Evolutionary conservation across 1,140 invertebrate genomes (phyloP).

Genomic region (Drosophila auraria): DNA sequence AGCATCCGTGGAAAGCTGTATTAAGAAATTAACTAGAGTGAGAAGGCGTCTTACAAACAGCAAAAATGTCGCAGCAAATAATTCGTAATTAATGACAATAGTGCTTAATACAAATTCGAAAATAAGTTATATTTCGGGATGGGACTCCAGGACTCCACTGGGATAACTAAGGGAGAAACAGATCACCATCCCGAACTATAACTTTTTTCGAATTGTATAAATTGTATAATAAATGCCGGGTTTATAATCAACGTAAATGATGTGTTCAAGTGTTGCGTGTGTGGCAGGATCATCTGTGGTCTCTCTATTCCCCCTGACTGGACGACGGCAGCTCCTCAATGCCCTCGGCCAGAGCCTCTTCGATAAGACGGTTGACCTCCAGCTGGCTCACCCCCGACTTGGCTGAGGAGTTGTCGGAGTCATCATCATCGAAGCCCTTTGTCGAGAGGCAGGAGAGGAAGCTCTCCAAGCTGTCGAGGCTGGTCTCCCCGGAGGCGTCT

Average conservation of each 20-base stretch:
- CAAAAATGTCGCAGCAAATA: background rate
- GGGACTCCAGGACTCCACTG: slow-evolving; percentile 3
- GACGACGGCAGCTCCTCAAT: background rate
- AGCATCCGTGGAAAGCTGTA: background rate
- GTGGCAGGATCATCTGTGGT: background rate
- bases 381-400: slow-evolving; percentile 15
- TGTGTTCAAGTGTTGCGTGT: background rate
- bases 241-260: slow-evolving; percentile 3
- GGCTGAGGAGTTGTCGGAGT: slow-evolving; percentile 3
- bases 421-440: slow-evolving; percentile 5
- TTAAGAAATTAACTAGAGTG: slow-evolving; percentile 18
- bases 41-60: slow-evolving; percentile 7
- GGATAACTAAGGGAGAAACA: background rate
- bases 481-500: background rate
- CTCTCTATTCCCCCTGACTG: background rate
- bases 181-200: slow-evolving; percentile 17
- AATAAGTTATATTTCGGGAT: slow-evolving; percentile 17
- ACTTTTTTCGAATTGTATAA: background rate
- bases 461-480: slow-evolving; percentile 41
- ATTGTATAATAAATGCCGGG: background rate
- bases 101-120: background rate
- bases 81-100: background rate
- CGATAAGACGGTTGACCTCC: slow-evolving; percentile 29
- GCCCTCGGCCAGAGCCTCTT: slow-evolving; percentile 29
- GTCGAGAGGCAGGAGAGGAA: slow-evolving; percentile 51